phyloP scores from a whole-genome alignment of 1,140 invertebrate species.

The Xylocopa sonorina region DNA sequence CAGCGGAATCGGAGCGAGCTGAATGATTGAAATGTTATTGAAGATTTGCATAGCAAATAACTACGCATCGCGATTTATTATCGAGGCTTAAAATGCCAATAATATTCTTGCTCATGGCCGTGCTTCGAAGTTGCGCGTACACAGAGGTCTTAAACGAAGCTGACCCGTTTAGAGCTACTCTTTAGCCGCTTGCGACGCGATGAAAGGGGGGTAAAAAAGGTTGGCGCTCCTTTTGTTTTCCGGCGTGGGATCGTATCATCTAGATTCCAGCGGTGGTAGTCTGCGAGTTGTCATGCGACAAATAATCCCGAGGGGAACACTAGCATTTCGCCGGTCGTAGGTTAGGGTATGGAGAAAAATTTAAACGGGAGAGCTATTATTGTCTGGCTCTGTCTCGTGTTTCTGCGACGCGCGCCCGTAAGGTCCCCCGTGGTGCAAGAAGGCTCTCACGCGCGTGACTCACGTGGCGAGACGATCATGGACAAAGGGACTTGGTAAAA shows the following conservation, averaged over 20 bases:
- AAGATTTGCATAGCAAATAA: no score
- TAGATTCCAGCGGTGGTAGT: background rate
- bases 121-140: no score
- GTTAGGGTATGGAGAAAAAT: background rate
- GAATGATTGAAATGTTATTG: no score
- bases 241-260: background rate
- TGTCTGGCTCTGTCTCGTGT: constrained; percentile 13
- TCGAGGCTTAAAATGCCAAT: no score
- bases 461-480: constrained; percentile 34
- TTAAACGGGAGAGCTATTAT: constrained; percentile 19
- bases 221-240: background rate
- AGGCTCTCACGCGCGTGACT: constrained; percentile 34
- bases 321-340: background rate
- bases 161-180: background rate
- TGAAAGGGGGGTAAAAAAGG: background rate
- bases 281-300: constrained; percentile 2
- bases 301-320: constrained; percentile 8
- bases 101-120: no score
- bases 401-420: background rate
- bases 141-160: no score
- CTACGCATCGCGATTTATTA: no score
- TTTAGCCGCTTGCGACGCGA: background rate
- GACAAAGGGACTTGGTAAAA: constrained; percentile 29
- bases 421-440: constrained; percentile 33
- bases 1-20: no score